These are phyloP conservation scores for Amiota mariae DNA, from an alignment of 2,888 invertebrate species.

Conservation along the genomic window DNA sequence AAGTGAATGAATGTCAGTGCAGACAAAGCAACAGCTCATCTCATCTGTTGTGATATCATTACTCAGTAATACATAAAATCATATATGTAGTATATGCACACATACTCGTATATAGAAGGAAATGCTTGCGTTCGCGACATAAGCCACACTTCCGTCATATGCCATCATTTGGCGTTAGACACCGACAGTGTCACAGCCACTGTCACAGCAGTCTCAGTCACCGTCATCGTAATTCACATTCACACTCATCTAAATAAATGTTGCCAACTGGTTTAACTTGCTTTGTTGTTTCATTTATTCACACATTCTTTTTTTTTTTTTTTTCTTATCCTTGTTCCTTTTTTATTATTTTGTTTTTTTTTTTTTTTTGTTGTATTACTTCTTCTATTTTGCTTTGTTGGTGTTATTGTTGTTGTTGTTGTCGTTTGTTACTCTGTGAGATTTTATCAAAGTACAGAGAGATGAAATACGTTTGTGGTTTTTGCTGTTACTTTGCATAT, in stretches of 20 bases:
- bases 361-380: conserved; percentile 32
- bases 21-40: conserved; percentile 53
- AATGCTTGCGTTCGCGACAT: too few relatives aligned
- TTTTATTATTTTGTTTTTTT: conserved; percentile 9
- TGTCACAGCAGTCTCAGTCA: neutral
- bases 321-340: conserved; percentile 27
- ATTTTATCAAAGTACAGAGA: conserved; percentile 54
- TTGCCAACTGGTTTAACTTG: conserved; percentile 23
- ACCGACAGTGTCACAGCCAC: neutral
- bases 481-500: conserved; percentile 48
- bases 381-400: conserved; percentile 25
- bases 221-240: conserved; percentile 32
- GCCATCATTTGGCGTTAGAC: neutral
- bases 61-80: conserved; percentile 51
- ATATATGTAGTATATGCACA: too few relatives aligned
- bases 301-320: conserved; percentile 44
- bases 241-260: conserved; percentile 29
- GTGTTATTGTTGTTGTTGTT: neutral
- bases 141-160: too few relatives aligned
- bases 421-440: conserved; percentile 35
- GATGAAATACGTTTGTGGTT: conserved; percentile 64
- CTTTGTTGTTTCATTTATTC: neutral
- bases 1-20: neutral
- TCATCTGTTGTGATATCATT: conserved; percentile 55
- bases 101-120: too few relatives aligned